Percentiles rank a stretch among this genome's conserved stretches.
phyloP scores from a whole-genome alignment of 2,888 invertebrate species.

The Nephrotoma flavescens region DNA sequence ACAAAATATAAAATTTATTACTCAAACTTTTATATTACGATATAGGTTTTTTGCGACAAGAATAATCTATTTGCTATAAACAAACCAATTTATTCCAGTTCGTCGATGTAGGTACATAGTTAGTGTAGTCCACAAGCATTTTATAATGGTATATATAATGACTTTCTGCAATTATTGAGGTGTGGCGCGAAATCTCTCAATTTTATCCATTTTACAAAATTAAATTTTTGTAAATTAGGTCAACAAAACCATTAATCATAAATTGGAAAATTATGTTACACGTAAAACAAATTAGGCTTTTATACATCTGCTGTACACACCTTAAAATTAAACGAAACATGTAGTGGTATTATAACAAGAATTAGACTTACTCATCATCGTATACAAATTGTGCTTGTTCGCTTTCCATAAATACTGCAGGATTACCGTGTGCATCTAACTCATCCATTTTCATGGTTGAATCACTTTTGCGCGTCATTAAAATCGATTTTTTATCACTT shows the following conservation, averaged over 20 bases:
- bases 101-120: too few species aligned
- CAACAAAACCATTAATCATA: background rate
- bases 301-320: background rate
- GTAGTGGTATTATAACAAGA: too few species aligned
- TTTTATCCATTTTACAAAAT: background rate
- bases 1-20: background rate
- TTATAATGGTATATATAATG: background rate
- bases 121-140: background rate
- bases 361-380: background rate
- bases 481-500: background rate
- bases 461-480: background rate
- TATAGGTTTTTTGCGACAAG: background rate
- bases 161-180: background rate
- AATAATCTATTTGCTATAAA: background rate
- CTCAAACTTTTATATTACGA: background rate
- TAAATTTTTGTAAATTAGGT: background rate
- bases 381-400: background rate
- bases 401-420: background rate
- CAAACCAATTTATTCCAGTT: background rate
- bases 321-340: background rate
- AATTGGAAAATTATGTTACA: background rate
- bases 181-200: background rate
- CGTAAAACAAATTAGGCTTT: background rate
- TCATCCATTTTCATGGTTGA: background rate
- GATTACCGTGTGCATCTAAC: background rate